These are phyloP conservation scores for Bombus pascuorum DNA, from an alignment of 1,140 invertebrate species.

Conservation along the genomic window DNA sequence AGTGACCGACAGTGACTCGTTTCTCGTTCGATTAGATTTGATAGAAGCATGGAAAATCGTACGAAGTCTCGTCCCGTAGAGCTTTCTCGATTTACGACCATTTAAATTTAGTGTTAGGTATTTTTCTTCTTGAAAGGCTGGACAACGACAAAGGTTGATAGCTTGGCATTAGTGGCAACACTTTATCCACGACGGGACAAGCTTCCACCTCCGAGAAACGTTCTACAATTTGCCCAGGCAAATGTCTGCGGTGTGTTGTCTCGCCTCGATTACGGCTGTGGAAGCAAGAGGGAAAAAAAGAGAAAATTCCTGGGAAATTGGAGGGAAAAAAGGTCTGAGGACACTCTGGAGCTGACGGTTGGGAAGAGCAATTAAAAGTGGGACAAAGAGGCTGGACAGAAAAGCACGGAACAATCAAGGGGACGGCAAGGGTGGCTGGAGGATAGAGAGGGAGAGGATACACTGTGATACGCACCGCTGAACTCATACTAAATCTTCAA, in stretches of 20 bases:
- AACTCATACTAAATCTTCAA: slow-evolving; percentile 22
- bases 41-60: not conserved
- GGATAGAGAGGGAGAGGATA: not conserved
- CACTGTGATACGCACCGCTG: slow-evolving; percentile 10
- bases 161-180: not conserved
- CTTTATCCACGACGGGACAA: slow-evolving; percentile 12
- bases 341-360: slow-evolving; percentile 1
- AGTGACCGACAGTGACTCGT: slow-evolving; percentile 10
- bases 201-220: not conserved
- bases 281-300: not conserved
- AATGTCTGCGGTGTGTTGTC: slow-evolving; percentile 8
- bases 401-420: slow-evolving; percentile 12
- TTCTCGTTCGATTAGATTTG: too few relatives aligned
- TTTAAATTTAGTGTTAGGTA: not conserved
- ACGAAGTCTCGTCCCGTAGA: not conserved
- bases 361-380: slow-evolving; percentile 44
- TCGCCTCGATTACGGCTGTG: slow-evolving; percentile 8
- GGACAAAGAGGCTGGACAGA: slow-evolving; percentile 19
- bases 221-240: slow-evolving; percentile 24
- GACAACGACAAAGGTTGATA: not conserved
- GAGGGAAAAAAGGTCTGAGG: slow-evolving; percentile 7
- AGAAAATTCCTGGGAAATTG: slow-evolving; percentile 39
- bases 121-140: not conserved
- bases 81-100: not conserved
- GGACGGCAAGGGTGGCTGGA: not conserved